phyloP scores from a whole-genome alignment of 2,888 invertebrate species.

The Rhingia campestris region DNA sequence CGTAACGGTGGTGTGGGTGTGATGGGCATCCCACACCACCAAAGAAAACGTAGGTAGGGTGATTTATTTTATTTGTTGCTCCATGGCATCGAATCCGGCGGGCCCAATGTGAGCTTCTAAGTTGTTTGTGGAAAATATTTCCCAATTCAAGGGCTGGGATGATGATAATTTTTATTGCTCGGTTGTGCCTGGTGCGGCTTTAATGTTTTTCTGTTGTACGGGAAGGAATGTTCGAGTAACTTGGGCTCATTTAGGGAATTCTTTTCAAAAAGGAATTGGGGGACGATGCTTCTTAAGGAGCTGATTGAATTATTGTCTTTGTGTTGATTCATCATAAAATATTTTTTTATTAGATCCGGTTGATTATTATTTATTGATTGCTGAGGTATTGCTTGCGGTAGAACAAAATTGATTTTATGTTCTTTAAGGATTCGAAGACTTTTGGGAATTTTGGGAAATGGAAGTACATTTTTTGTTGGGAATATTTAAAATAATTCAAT shows the following conservation, averaged over 20 bases:
- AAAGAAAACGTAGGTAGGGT: constrained; percentile 7
- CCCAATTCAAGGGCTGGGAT: constrained; percentile 29
- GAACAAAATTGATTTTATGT: constrained; percentile 43
- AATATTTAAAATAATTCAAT: too few species aligned
- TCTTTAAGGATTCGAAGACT: constrained; percentile 32
- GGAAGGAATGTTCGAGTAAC: not conserved
- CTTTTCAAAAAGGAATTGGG: not conserved
- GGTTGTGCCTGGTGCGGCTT: constrained; percentile 19
- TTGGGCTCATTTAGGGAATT: not conserved
- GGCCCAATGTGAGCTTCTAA: constrained; percentile 3
- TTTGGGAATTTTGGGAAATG: not conserved
- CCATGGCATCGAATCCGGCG: constrained; percentile 4
- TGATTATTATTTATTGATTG: constrained; percentile 36
- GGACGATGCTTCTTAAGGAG: constrained; percentile 14
- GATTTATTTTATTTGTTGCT: constrained; percentile 74
- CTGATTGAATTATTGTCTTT: constrained; percentile 30
- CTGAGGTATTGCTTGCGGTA: constrained; percentile 13
- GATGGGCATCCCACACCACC: not conserved
- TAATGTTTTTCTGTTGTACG: constrained; percentile 36
- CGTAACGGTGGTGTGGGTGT: not conserved
- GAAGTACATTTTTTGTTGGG: too few species aligned
- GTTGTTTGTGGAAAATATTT: constrained; percentile 45
- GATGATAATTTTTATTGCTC: constrained; percentile 65
- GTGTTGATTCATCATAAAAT: constrained; percentile 62
- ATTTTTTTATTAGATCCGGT: constrained; percentile 29